Conservation (phyloP, 2,113 vertebrate genomes). For the Sapajus apella region DNA sequence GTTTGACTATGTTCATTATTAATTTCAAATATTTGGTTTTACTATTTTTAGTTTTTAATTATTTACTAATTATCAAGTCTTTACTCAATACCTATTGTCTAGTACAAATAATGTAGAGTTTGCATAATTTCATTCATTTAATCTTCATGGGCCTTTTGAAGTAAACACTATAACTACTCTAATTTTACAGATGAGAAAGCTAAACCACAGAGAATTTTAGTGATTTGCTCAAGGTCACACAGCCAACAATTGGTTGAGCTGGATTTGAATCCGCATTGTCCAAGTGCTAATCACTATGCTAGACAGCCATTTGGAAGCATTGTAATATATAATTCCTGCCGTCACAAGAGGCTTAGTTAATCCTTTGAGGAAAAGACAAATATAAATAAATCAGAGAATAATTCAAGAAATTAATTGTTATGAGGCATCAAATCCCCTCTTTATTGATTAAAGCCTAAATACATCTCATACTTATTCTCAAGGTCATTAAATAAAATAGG, state of each 20-base stretch:
- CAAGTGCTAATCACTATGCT: neutral
- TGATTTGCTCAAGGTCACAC: neutral
- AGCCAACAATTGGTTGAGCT: neutral
- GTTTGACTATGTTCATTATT: neutral
- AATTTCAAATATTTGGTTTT: conserved; percentile 47
- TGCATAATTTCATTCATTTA: neutral
- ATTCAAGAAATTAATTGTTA: conserved; percentile 1
- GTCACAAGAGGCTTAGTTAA: neutral
- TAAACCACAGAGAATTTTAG: conserved; percentile 25
- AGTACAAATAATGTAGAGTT: neutral
- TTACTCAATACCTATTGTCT: neutral
- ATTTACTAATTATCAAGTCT: conserved; percentile 31
- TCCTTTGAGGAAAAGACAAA: neutral
- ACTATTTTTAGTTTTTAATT: neutral
- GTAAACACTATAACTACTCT: neutral
- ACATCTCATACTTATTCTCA: neutral
- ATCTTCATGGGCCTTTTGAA: neutral
- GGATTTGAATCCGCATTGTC: neutral
- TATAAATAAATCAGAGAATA: neutral
- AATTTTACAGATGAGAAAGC: neutral
- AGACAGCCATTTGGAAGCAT: neutral
- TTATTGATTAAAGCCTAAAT: neutral
- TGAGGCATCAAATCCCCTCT: neutral
- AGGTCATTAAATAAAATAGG: neutral
- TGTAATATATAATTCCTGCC: neutral